phyloP scores from a whole-genome alignment of 35 echinoderm and acorn worm species.

The Apostichopus parvimensis region DNA sequence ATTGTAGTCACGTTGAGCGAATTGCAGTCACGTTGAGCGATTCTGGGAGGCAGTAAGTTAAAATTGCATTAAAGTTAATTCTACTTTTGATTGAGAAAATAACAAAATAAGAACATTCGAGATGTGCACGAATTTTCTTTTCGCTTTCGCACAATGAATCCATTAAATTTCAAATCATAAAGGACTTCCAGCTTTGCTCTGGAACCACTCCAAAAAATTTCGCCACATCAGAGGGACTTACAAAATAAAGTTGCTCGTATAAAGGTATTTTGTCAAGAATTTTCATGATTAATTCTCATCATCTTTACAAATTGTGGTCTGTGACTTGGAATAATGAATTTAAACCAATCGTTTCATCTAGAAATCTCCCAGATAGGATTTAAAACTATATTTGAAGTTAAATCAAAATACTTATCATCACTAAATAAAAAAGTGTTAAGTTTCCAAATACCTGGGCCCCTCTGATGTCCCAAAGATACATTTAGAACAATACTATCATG shows the following conservation, averaged over 20 bases:
- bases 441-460: too few species aligned
- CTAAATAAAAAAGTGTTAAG: too few species aligned
- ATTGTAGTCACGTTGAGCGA: too few species aligned
- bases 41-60: too few species aligned
- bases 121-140: too few species aligned
- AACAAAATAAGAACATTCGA: too few species aligned
- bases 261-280: slow-evolving; percentile 11
- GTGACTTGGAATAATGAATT: slow-evolving; percentile 28
- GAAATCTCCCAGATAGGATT: not conserved
- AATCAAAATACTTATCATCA: too few species aligned
- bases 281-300: not conserved
- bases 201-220: not conserved
- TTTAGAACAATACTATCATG: not conserved
- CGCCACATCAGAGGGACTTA: not conserved
- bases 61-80: too few species aligned
- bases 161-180: slow-evolving; percentile 17
- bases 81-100: too few species aligned
- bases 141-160: not conserved
- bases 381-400: too few species aligned
- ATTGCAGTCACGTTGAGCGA: too few species aligned
- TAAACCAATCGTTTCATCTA: not conserved
- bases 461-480: too few species aligned
- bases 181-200: slow-evolving; percentile 3
- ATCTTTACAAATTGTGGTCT: not conserved
- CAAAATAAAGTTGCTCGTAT: not conserved